Evolutionary conservation across 92 coral and sea anemone species (phyloP).

Genomic region (Zoanthus solanderi): DNA sequence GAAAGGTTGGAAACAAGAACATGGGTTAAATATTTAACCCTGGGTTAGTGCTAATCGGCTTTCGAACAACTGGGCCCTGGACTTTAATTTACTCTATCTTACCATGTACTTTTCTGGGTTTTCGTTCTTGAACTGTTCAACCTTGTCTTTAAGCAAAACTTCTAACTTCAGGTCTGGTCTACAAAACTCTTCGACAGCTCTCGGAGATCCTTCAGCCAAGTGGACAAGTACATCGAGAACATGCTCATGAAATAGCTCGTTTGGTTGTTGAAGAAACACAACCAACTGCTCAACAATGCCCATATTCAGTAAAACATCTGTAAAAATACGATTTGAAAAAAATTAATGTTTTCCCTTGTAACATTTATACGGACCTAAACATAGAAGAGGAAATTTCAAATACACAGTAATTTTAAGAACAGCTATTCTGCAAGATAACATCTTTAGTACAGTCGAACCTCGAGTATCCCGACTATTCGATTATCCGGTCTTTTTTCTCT

Average conservation of each 20-base stretch:
- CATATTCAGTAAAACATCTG: conserved; percentile 85
- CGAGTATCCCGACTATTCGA: no score
- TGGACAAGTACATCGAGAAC: conserved; percentile 64
- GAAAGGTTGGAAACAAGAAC: no score
- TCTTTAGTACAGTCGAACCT: no score
- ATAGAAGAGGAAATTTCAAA: no score
- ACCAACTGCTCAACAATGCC: conserved; percentile 87
- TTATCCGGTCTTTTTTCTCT: no score
- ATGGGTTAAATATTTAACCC: no score
- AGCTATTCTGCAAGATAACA: no score
- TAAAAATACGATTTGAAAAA: not conserved
- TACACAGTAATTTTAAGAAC: no score
- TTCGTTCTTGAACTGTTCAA: conserved; percentile 53
- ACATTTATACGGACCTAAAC: no score
- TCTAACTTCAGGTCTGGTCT: conserved; percentile 75
- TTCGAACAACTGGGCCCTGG: no score
- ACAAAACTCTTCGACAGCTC: conserved; percentile 73
- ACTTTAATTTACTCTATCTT: not conserved
- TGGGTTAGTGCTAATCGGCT: no score
- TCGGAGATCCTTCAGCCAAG: conserved; percentile 64
- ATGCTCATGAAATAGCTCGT: conserved; percentile 75
- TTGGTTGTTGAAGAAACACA: conserved; percentile 69
- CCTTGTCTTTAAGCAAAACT: conserved; percentile 54
- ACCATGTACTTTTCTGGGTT: conserved; percentile 82
- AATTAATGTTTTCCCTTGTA: not conserved